Conservation (phyloP, 2,888 invertebrate species). For the Athrips mouffetella region DNA sequence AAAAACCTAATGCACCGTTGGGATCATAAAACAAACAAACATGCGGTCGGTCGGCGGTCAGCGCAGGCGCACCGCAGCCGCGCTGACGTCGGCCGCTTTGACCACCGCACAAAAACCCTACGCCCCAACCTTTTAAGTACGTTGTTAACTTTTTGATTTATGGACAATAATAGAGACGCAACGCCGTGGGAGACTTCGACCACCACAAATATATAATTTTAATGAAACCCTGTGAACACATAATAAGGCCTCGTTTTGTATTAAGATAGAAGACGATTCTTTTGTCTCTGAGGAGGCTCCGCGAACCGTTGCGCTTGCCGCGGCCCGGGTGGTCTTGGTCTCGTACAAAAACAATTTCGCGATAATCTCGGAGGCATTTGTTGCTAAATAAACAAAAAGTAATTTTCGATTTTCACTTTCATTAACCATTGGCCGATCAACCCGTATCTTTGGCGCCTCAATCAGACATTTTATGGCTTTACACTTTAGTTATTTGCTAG, state of each 20-base stretch:
- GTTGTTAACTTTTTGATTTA: conserved; percentile 79
- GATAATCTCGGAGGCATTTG: conserved; percentile 30
- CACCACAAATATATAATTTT: conserved; percentile 70
- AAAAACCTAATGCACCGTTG: conserved; percentile 73
- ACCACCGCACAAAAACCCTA: conserved; percentile 70
- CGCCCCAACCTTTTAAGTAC: conserved; percentile 75
- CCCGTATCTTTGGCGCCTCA: conserved; percentile 36
- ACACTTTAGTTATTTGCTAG: conserved; percentile 46
- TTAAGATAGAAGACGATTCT: conserved; percentile 48
- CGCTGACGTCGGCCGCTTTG: conserved; percentile 63
- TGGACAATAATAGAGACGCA: conserved; percentile 77
- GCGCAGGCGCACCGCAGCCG: conserved; percentile 53
- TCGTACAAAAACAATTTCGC: conserved; percentile 39
- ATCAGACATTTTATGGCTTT: conserved; percentile 43
- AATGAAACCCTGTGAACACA: conserved; percentile 69
- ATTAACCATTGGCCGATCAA: conserved; percentile 40
- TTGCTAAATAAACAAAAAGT: conserved; percentile 30
- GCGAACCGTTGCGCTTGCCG: conserved; percentile 33
- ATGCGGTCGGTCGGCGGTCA: conserved; percentile 43
- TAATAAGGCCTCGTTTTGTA: conserved; percentile 63
- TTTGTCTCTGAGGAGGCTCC: conserved; percentile 46
- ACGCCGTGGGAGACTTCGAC: conserved; percentile 75
- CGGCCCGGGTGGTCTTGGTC: conserved; percentile 56
- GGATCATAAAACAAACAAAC: conserved; percentile 76
- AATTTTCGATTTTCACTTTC: conserved; percentile 33